A percentile compares a stretch with the other conserved stretches of the same genome.
These are phyloP conservation scores for Drosophila guanche DNA, from an alignment of 1,140 invertebrate species.

Conservation along the genomic window DNA sequence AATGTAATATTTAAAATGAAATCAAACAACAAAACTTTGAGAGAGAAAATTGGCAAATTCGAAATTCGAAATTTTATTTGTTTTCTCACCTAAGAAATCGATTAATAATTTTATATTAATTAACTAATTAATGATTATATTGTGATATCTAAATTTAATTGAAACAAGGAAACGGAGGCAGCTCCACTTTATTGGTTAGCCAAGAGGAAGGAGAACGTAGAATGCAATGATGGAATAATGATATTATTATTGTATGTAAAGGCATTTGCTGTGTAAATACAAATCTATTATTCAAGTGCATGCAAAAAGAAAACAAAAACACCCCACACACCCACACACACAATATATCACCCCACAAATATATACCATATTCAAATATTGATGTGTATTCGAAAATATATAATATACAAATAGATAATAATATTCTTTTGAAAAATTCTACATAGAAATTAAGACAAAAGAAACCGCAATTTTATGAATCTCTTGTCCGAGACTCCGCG, in stretches of 20 bases:
- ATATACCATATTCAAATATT: neutral
- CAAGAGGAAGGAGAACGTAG: slow-evolving; percentile 11
- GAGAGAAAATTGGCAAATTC: slow-evolving; percentile 17
- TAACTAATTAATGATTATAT: slow-evolving; percentile 75
- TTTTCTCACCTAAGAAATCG: slow-evolving; percentile 23
- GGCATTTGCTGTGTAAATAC: slow-evolving; percentile 31
- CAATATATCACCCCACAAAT: slow-evolving; percentile 4
- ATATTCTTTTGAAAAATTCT: too few species aligned
- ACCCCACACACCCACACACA: slow-evolving; percentile 1
- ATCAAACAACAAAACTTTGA: slow-evolving; percentile 13
- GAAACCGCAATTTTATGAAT: neutral
- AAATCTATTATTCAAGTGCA: slow-evolving; percentile 11
- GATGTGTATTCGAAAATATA: too few species aligned
- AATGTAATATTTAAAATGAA: slow-evolving; percentile 20
- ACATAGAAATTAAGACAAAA: too few species aligned
- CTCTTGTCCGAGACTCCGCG: neutral
- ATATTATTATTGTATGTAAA: slow-evolving; percentile 42
- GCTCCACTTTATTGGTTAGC: slow-evolving; percentile 28
- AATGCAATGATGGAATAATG: slow-evolving; percentile 48
- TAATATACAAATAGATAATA: too few species aligned
- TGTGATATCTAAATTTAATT: slow-evolving; percentile 82
- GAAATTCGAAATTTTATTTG: slow-evolving; percentile 33
- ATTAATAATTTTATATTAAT: slow-evolving; percentile 14
- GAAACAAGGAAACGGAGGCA: slow-evolving; percentile 3
- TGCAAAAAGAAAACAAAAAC: neutral